Base-by-base conservation (phyloP, 2,888 invertebrate genomes). In the Physocephala rufipes region DNA sequence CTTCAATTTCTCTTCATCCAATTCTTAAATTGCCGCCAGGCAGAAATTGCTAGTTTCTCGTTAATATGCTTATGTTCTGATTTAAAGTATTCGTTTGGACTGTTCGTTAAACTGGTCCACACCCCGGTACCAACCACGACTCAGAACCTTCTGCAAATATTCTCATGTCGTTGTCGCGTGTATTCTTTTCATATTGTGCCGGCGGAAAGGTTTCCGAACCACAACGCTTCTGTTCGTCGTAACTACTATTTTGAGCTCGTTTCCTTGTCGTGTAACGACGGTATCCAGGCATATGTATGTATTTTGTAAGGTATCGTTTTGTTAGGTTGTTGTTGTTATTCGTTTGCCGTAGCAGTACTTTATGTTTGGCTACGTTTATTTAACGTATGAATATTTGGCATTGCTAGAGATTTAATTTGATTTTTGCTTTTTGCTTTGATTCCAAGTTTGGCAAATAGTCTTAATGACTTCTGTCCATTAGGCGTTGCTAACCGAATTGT, bases 121-220 rank as follows among this genome's bases (percentile, higher is more conserved):
- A 24, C 19, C 55, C 13, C 13, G 19, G 21, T 24, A 55, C 26
- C 55, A 55, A 21, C 55, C 13, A n/a, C 55, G 12, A 55, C 13
- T 55, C 55, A 13, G 19, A 21, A 53, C 53, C 55, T 66, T 66
- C 53, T 55, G 66, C 55, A 43, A 66, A 66, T 55, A 53, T 66
- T 24, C 53, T 55, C 66, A 66, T 55, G 66, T 66, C 55, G 66
- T 43, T 66, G 66, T 36, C 66, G 55, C 30, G 66, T 55, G 53
- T 36, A 55, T 55, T 21, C 16, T n/a, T n/a, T n/a, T n/a, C n/a
- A n/a, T n/a, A n/a, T n/a, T 15, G 21, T 63, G 15, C 47, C 63
- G 24, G 26, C 63, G 16, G 16, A 63, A 36, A 36, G 47, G 63
- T 66, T 66, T 36, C 36, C 51, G 36, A 30, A n/a, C 53, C n/a